Evolutionary conservation across 1,140 invertebrate species (phyloP).

Genomic region (Limonius californicus): DNA sequence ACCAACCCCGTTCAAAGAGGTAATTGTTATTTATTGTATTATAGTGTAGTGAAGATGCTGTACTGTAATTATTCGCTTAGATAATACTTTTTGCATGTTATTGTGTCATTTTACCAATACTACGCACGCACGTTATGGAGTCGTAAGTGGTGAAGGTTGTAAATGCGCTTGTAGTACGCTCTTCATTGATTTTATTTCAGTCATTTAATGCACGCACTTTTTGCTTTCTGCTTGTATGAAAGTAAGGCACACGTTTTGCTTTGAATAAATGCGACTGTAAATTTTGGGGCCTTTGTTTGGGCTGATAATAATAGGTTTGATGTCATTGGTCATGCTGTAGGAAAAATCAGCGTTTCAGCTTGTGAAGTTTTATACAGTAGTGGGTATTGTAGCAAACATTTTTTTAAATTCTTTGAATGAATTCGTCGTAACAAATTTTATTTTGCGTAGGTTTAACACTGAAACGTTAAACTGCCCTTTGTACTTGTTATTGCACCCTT

Average conservation of each 20-base stretch:
- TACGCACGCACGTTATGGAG: background rate
- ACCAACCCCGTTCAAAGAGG: slow-evolving; percentile 12
- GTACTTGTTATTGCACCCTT: too few species aligned
- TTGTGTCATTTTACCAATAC: background rate
- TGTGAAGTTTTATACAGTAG: background rate
- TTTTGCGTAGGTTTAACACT: too few species aligned
- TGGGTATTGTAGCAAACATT: too few species aligned
- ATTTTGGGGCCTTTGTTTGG: background rate
- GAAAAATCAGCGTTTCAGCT: too few species aligned
- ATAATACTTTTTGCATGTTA: background rate
- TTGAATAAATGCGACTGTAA: too few species aligned
- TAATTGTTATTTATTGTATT: background rate
- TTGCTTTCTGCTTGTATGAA: too few species aligned
- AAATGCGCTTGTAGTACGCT: background rate
- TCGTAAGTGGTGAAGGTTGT: background rate
- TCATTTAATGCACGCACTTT: background rate
- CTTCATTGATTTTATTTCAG: background rate
- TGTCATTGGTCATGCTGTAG: slow-evolving; percentile 10
- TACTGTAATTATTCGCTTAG: background rate
- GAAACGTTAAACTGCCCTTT: too few species aligned
- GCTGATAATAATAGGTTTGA: slow-evolving; percentile 18
- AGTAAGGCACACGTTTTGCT: too few species aligned
- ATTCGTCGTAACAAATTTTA: too few species aligned
- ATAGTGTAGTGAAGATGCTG: background rate
- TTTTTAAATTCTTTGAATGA: too few species aligned